Conservation (phyloP, 2,113 vertebrate species). For the Rhabdomys dilectus region DNA sequence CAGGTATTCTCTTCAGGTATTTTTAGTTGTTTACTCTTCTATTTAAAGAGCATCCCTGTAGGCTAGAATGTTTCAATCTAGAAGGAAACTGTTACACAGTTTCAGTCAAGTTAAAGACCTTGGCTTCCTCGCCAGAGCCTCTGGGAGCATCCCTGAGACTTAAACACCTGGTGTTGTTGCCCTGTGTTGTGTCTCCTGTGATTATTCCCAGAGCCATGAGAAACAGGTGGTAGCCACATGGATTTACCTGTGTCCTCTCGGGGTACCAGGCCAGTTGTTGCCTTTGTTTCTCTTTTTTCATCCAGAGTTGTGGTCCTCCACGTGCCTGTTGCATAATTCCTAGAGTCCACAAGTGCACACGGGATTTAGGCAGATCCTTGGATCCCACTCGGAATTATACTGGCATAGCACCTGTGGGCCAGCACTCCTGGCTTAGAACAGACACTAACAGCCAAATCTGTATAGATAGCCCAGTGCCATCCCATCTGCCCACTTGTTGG, state of each 20-base stretch:
- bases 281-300: background rate
- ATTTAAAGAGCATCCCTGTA: background rate
- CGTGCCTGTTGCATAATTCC: background rate
- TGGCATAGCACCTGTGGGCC: too few species aligned
- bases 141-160: background rate
- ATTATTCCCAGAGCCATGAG: background rate
- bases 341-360: too few species aligned
- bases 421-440: background rate
- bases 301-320: background rate
- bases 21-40: background rate
- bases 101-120: background rate
- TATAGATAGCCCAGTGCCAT: background rate
- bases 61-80: background rate
- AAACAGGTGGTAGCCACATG: background rate
- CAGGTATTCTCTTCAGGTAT: background rate
- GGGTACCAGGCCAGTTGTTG: background rate
- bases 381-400: background rate
- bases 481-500: fast-evolving
- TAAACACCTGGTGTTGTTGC: fast-evolving
- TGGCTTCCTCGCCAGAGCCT: background rate
- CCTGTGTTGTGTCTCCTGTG: fast-evolving
- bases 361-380: too few species aligned
- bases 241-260: background rate
- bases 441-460: background rate
- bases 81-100: background rate